Percentiles rank a stretch among this genome's conserved stretches.
These are phyloP conservation scores for Aurelia aurita complex sp. Pacific DNA, from an alignment of 30 jellyfish, hydroid and myxozoan genomes.

Conservation along the genomic window DNA sequence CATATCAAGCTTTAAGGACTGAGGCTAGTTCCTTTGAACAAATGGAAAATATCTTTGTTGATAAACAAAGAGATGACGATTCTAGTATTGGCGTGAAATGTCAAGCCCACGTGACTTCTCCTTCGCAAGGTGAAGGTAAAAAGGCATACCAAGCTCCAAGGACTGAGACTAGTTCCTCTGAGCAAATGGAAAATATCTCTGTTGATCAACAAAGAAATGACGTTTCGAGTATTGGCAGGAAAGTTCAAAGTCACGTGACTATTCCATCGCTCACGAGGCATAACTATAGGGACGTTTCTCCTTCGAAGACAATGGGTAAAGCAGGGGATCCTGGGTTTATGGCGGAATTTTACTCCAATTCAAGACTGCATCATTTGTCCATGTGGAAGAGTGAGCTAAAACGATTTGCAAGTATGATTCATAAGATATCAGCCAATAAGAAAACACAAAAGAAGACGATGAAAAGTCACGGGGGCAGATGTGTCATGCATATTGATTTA, in stretches of 20 bases:
- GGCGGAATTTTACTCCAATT: slow-evolving; percentile 86
- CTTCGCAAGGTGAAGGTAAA: too few species aligned
- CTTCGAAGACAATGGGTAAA: slow-evolving; percentile 58
- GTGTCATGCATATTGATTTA: slow-evolving; percentile 91
- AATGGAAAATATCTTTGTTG: too few species aligned
- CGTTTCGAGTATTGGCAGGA: too few species aligned
- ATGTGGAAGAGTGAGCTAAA: slow-evolving; percentile 95
- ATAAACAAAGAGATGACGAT: too few species aligned
- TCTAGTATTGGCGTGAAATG: too few species aligned
- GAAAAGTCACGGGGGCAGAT: slow-evolving; percentile 13
- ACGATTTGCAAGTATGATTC: slow-evolving; percentile 77
- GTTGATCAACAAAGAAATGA: too few species aligned
- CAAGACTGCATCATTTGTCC: slow-evolving; percentile 96
- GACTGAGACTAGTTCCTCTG: too few species aligned
- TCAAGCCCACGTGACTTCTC: too few species aligned
- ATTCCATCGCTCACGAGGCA: slow-evolving; percentile 77
- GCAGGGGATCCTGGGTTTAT: slow-evolving; percentile 94
- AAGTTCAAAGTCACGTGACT: not conserved
- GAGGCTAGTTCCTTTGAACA: too few species aligned
- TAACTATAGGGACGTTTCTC: slow-evolving; percentile 39
- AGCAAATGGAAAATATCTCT: too few species aligned
- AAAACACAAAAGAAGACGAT: slow-evolving; percentile 1
- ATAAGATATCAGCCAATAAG: slow-evolving; percentile 27
- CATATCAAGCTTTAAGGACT: too few species aligned
- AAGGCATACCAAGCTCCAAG: too few species aligned